Percentiles rank a stretch among this genome's conserved stretches.
phyloP scores from a whole-genome alignment of 2,113 vertebrate genomes.

The Ornithorhynchus anatinus region DNA sequence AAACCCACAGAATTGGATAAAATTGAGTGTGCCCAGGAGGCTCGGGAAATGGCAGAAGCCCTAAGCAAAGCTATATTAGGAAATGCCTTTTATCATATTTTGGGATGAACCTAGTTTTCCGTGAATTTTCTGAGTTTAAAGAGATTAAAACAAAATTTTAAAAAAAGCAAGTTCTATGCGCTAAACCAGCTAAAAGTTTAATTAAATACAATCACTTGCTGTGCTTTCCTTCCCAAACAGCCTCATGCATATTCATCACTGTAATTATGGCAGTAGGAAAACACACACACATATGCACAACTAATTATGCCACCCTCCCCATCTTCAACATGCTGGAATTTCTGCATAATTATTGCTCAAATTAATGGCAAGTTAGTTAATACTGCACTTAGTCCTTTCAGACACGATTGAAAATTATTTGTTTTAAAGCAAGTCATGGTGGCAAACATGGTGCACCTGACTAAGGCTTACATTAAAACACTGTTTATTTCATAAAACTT shows the following conservation, averaged over 20 bases:
- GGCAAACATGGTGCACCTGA: constrained; percentile 30
- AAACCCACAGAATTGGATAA: accelerated
- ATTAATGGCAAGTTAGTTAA: constrained; percentile 81
- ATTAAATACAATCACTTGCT: constrained; percentile 74
- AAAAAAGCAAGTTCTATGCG: constrained; percentile 41
- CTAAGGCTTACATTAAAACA: constrained; percentile 20
- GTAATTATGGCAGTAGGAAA: constrained; percentile 73
- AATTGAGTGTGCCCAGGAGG: neutral
- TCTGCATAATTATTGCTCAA: constrained; percentile 76
- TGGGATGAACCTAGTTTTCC: constrained; percentile 7
- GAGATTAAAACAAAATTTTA: constrained; percentile 63
- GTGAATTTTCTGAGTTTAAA: constrained; percentile 51
- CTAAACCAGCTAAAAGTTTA: constrained; percentile 73
- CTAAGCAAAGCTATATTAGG: constrained; percentile 11
- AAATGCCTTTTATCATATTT: constrained; percentile 13
- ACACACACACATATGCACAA: constrained; percentile 39
- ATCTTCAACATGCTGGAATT: constrained; percentile 69
- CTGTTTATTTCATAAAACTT: neutral
- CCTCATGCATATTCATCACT: constrained; percentile 79
- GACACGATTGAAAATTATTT: constrained; percentile 72
- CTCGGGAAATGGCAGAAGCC: constrained; percentile 21
- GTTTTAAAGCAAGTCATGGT: constrained; percentile 42
- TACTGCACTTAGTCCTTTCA: constrained; percentile 72
- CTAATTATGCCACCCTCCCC: constrained; percentile 72
- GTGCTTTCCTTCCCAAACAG: constrained; percentile 64